Base-by-base conservation (phyloP, 2,113 vertebrate genomes). In the Nibea albiflora region DNA sequence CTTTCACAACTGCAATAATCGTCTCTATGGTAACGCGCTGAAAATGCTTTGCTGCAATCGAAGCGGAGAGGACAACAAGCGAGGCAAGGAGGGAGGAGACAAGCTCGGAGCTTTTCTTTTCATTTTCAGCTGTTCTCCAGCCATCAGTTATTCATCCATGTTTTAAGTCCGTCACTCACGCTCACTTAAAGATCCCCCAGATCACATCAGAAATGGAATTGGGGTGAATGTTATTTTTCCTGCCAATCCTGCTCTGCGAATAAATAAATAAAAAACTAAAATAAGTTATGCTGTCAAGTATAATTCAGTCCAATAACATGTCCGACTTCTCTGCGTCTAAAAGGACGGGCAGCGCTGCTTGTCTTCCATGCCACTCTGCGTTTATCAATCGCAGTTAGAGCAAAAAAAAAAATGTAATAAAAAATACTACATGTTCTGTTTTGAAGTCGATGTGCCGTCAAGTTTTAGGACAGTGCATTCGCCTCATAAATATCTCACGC, bases 91-190 rank as follows among this genome's bases (percentile, higher is more conserved):
- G 57, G 22, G 56, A 17, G 22, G 11, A n/a, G 53, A 47, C 19
- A 19, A 42, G 42, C 79, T 79, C 35, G 0, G 20, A 80, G 85
- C 70, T 84, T 85, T 74, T 81, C 22, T 68, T 90, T 91, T 87
- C 46, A 83, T 91, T 93, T 90, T 90, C 73, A 81, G 57, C 85
- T 66, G 72, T 86, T 92, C 87, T 85, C 65, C 78, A 84, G 60
- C 77, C 73, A 78, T 90, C 89, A 84, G 75, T 86, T 84, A 89
- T 88, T 89, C 78, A 67, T 89, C 86, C 76, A 26, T 64, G 65
- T 88, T 88, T 90, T 64, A 79, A 92, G 86, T 71, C 85, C 85
- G 72, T 90, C 87, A 77, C 80, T 91, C 85, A 82, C 58, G 70
- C 64, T 81, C 79, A 80, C 77, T 89, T 85, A 82, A 76, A 71